Evolutionary conservation across 2,888 invertebrate species (phyloP).

Genomic region (Xiphydria camelus): DNA sequence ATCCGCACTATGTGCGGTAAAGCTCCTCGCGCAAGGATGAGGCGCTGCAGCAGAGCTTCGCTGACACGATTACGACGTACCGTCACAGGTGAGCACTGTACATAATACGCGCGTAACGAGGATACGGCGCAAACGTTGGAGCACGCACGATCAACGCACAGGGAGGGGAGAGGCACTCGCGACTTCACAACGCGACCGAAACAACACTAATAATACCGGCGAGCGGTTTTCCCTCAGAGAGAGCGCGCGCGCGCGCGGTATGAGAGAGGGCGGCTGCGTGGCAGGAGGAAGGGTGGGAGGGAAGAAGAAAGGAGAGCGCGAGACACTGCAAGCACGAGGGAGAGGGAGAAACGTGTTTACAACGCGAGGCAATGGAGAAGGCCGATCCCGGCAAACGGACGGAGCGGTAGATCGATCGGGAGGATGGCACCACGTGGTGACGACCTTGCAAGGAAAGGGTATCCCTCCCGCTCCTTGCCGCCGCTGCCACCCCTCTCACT

Average conservation of each 20-base stretch:
- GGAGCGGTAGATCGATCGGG: conserved; percentile 14
- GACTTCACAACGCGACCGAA: no score
- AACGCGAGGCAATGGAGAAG: background rate
- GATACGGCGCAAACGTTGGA: no score
- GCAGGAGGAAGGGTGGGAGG: conserved; percentile 19
- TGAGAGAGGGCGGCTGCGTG: conserved; percentile 18
- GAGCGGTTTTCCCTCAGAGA: conserved; percentile 19
- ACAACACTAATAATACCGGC: conserved; percentile 30
- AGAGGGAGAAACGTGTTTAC: conserved; percentile 7
- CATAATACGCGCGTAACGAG: no score
- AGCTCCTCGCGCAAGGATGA: no score
- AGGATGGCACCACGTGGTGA: conserved; percentile 14
- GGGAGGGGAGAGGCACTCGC: no score
- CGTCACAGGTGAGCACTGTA: no score
- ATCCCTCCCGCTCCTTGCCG: conserved; percentile 7
- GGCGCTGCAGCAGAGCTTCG: no score
- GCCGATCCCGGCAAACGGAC: conserved; percentile 9
- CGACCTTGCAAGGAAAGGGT: conserved; percentile 23
- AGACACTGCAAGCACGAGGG: no score
- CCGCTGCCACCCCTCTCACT: no score
- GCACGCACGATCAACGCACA: no score
- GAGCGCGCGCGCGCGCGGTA: conserved; percentile 15
- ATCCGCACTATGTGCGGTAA: no score
- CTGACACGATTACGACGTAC: no score
- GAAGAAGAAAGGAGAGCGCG: conserved; percentile 9